Evolutionary conservation across 2,113 vertebrate genomes (phyloP).

Genomic region (Pangasianodon gigas): DNA sequence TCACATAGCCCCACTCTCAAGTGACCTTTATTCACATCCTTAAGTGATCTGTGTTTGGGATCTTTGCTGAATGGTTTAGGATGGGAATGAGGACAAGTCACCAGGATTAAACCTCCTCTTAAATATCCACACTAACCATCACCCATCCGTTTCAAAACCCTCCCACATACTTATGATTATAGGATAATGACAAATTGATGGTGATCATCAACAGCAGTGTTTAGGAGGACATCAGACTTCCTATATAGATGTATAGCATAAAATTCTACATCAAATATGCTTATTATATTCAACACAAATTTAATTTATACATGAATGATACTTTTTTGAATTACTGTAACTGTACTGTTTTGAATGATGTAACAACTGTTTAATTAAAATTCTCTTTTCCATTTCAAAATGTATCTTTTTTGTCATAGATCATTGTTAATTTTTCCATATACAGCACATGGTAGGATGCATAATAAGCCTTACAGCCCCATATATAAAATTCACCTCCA

Average conservation of each 20-base stretch:
- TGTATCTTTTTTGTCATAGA: not conserved
- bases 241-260: not conserved
- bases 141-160: not conserved
- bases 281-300: not conserved
- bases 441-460: not conserved
- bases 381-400: not conserved
- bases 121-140: not conserved
- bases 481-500: constrained; percentile 85
- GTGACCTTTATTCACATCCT: not conserved
- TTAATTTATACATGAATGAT: not conserved
- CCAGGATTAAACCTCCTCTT: not conserved
- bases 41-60: not conserved
- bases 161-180: constrained; percentile 41
- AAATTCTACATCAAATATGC: not conserved
- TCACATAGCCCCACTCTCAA: not conserved
- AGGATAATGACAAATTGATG: constrained; percentile 53
- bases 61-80: not conserved
- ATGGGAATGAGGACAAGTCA: not conserved
- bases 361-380: not conserved
- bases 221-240: not conserved
- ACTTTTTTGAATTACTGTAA: not conserved
- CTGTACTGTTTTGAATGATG: no score
- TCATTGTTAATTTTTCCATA: not conserved
- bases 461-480: not conserved
- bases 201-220: constrained; percentile 46